Evolutionary conservation across 2,797 vertebrate genomes (phyloP).

Genomic region (Acanthurus tractus): DNA sequence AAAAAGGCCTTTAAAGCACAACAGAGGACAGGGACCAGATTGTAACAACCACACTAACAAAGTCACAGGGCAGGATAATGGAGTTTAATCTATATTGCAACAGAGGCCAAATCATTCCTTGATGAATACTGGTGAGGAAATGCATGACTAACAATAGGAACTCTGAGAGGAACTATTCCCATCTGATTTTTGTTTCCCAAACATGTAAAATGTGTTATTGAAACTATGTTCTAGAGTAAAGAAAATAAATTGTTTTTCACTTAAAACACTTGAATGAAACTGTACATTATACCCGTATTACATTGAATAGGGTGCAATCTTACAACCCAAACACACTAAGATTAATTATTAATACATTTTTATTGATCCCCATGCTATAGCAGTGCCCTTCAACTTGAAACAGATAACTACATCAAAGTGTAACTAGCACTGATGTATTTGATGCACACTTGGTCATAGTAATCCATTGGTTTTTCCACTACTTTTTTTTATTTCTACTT

Average conservation of each 20-base stretch:
- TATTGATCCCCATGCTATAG: background rate
- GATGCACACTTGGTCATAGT: background rate
- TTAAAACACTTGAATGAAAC: background rate
- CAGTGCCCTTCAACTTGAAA: background rate
- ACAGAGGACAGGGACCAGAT: background rate
- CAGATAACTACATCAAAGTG: background rate
- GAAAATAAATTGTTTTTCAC: background rate
- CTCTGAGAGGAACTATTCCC: background rate
- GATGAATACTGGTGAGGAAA: background rate
- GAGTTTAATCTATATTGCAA: background rate
- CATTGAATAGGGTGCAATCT: background rate
- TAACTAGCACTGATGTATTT: background rate
- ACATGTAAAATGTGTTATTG: background rate
- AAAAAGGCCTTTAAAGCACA: constrained; percentile 13
- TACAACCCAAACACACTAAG: background rate
- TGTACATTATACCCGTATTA: background rate
- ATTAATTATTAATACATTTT: background rate
- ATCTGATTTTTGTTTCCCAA: background rate
- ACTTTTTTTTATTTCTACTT: background rate
- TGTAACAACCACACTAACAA: background rate
- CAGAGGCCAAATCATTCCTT: background rate
- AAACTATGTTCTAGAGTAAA: background rate
- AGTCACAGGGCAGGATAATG: background rate
- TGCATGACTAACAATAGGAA: background rate
- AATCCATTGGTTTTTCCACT: no score